Conservation (phyloP, 2,888 invertebrate genomes). For the Hydrotaea cyrtoneurina region DNA sequence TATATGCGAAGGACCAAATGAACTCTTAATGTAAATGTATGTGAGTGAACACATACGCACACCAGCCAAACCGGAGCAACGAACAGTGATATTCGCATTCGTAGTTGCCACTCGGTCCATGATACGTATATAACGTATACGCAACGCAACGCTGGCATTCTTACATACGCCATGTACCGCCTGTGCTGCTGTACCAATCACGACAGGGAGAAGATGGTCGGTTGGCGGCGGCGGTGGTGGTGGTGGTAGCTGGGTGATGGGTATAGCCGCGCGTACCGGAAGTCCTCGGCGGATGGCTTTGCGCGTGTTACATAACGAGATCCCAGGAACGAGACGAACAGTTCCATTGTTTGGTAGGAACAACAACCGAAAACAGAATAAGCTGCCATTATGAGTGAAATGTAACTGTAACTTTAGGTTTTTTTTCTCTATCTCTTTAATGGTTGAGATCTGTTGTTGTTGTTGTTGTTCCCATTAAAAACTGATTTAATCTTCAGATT, state of each 20-base stretch:
- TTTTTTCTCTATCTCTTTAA: no score
- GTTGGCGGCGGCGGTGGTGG: not conserved
- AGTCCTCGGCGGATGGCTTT: slow-evolving; percentile 71
- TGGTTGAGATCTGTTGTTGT: slow-evolving; percentile 40
- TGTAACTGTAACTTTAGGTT: slow-evolving; percentile 32
- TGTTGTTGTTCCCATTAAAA: slow-evolving; percentile 31
- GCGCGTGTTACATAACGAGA: slow-evolving; percentile 71
- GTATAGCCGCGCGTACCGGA: slow-evolving; percentile 70
- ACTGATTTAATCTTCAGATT: slow-evolving; percentile 61
- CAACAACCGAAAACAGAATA: slow-evolving; percentile 6
- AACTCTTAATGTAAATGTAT: not conserved
- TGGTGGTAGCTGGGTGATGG: slow-evolving; percentile 24
- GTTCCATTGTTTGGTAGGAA: slow-evolving; percentile 50
- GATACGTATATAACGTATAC: slow-evolving; percentile 37
- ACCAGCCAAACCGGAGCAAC: not conserved
- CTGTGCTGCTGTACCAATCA: not conserved
- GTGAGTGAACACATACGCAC: not conserved
- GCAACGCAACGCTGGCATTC: not conserved
- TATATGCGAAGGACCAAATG: not conserved
- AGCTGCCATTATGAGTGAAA: slow-evolving; percentile 1
- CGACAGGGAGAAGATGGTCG: no score
- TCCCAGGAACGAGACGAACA: slow-evolving; percentile 56
- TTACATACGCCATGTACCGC: not conserved
- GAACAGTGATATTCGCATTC: not conserved
- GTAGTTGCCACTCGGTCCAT: not conserved